A percentile compares a stretch with the other conserved stretches of the same genome.
Conservation (phyloP, 1,140 invertebrate species). For the Aporrectodea caliginosa region DNA sequence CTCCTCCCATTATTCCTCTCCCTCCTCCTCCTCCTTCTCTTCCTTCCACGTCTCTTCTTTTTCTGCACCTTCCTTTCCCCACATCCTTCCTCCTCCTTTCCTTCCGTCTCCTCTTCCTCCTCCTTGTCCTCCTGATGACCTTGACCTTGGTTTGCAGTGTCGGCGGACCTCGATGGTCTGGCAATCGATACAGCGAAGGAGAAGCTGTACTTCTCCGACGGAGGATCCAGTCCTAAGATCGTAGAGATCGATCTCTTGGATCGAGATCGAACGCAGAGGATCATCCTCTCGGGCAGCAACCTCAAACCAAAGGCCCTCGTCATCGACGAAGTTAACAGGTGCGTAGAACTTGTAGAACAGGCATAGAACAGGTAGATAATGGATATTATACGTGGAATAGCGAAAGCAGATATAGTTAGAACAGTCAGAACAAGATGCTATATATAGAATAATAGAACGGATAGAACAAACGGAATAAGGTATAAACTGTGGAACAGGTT, state of each 20-base stretch:
- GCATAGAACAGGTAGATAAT: too few species aligned
- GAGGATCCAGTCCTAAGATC: neutral
- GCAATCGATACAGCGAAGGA: neutral
- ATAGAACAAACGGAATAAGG: too few species aligned
- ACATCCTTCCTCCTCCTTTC: neutral
- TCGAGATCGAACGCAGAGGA: neutral
- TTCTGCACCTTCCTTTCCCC: neutral
- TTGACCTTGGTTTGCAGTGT: neutral
- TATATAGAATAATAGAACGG: too few species aligned
- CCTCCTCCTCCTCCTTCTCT: neutral
- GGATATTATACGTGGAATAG: too few species aligned
- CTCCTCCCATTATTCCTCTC: neutral
- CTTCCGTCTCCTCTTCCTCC: neutral
- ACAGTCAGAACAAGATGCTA: too few species aligned
- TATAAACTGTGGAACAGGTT: too few species aligned
- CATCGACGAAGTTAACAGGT: neutral
- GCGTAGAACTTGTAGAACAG: too few species aligned
- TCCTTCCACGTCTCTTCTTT: neutral
- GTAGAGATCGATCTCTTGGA: neutral
- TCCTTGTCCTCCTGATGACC: neutral
- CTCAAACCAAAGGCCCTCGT: neutral
- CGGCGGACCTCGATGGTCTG: neutral
- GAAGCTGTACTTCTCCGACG: neutral
- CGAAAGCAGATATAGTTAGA: too few species aligned
- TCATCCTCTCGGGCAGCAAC: neutral